Evolutionary conservation across 2,113 vertebrate genomes (phyloP), one percentile per base, ranked within the genome.

Genomic region (Panthera leo): DNA sequence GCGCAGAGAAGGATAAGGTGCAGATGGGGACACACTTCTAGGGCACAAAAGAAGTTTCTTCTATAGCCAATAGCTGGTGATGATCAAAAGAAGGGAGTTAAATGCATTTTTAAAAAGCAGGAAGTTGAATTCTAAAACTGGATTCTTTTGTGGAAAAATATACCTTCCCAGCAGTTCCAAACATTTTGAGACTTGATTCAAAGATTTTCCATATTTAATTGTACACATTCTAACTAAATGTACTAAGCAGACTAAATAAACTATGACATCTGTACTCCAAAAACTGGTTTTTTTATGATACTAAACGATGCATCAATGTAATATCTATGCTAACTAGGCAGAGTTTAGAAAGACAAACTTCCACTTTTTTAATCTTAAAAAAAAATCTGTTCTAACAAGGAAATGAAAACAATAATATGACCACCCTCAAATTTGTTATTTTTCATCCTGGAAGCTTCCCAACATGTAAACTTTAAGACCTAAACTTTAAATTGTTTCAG

Each of bases 401-500:
- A 53, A 95, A 89, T 11, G 48, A 15, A 89, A 90, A 55, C 21
- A 96, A 36, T 85, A 58, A 58, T 23, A 85, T 7, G 51, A 19
- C 3, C 61, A 79, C 58, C 39, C 53, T 84, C 19, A 55, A 48
- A 80, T 89, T 65, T 94, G 71, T 75, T 55, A 63, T 91, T 92
- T 96, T 86, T 82, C 63, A 73, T 63, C 3, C 9, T 53, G 13
- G 53, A 87, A 9, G 25, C 5, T 19, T 88, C 67, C 65, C 80
- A 82, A 31, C 6, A 55, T 68, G 19, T 21, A 82, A 95, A 93
- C 36, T 39, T 85, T 90, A 86, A 90, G 25, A 88, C 91, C 45
- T 76, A 86, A 92, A 82, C 88, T 89, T 79, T 68, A 45, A 92
- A 53, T 85, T 82, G 31, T 48, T 94, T 78, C 94, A 90, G 45